Conservation (phyloP, 2,797 vertebrate species). For the Ctenochaetus hawaiiensis region DNA sequence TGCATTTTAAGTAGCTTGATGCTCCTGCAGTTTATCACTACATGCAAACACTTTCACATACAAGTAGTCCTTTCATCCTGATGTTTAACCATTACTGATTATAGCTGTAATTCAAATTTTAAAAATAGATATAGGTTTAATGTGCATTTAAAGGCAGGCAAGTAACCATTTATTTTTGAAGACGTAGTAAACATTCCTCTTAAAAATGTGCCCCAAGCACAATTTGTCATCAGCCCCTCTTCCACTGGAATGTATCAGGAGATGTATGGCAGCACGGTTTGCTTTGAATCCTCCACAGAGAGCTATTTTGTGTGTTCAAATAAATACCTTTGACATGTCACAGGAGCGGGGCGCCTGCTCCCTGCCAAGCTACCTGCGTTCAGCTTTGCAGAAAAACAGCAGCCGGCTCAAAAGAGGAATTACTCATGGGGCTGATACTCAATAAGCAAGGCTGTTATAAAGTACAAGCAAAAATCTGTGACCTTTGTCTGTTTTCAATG, state of each 20-base stretch:
- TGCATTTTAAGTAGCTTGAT: background rate
- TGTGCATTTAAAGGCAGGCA: background rate
- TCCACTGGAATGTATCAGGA: constrained; percentile 30
- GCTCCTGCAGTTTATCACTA: background rate
- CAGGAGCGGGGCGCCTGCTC: constrained; percentile 20
- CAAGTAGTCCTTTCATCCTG: no score
- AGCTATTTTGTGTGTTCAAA: constrained; percentile 40
- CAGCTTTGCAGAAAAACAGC: constrained; percentile 37
- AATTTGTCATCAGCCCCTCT: constrained; percentile 28
- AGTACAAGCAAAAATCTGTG: constrained; percentile 72
- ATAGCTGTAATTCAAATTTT: background rate
- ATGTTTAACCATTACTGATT: background rate
- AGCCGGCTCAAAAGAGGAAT: constrained; percentile 19
- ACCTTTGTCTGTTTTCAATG: constrained; percentile 75
- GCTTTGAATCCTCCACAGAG: constrained; percentile 36
- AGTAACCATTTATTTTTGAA: background rate
- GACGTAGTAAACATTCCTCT: constrained; percentile 7
- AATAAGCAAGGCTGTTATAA: constrained; percentile 66
- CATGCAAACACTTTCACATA: background rate
- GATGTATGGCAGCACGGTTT: constrained; percentile 34
- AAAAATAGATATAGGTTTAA: background rate
- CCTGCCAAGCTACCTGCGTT: constrained; percentile 47
- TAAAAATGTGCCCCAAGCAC: constrained; percentile 7
- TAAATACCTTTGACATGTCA: constrained; percentile 56
- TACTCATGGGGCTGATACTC: constrained; percentile 51